Base-by-base conservation (phyloP, 2,888 invertebrate genomes). In the Limnephilus auricula region DNA sequence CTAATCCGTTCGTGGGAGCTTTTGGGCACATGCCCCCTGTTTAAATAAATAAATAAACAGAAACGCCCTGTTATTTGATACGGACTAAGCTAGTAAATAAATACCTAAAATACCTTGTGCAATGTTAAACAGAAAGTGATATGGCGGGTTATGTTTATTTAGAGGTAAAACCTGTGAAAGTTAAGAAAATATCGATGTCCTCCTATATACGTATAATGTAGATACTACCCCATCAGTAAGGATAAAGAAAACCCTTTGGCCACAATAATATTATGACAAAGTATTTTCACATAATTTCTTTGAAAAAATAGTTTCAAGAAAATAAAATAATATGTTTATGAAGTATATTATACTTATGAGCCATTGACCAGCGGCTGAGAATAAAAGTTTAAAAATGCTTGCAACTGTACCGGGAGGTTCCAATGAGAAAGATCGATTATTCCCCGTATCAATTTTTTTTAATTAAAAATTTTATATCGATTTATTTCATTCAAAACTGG, bases 101-200 rank as follows among this genome's bases (percentile, higher is more conserved):
- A 32, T 82, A 82, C 3, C 45, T 45, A 15, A 40, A 45, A 45
- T 45, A 45, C 18, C 6, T 4, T 34, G 82, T 82, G 82, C 32
- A 82, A 82, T 32, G 82, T 82, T n/a, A 82, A 25, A 82, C 25
- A 82, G 82, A 82, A 34, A 82, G n/a, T 82, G 82, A 82, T 82
- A 82, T 82, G 6, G 25, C 32, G 82, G 34, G 25, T 34, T 82
- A 34, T 82, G 34, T 82, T 82, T 82, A 32, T 82, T 82, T 82
- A 32, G 65, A 65, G 18, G 65, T 65, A 82, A 82, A 82, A 25
- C 13, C 18, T 82, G 82, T 82, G 82, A 40, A 25, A 30, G 13
- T 25, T 3, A n/a, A 45, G 45, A 84, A 40, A 83, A 40, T 15
- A 15, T 9, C 12, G 32, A 40, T 37, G 18, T 85, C 18, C n/a